These are phyloP conservation scores for Ophioninae sp. DNA, from an alignment of 2,888 invertebrate species.

Conservation along the genomic window DNA sequence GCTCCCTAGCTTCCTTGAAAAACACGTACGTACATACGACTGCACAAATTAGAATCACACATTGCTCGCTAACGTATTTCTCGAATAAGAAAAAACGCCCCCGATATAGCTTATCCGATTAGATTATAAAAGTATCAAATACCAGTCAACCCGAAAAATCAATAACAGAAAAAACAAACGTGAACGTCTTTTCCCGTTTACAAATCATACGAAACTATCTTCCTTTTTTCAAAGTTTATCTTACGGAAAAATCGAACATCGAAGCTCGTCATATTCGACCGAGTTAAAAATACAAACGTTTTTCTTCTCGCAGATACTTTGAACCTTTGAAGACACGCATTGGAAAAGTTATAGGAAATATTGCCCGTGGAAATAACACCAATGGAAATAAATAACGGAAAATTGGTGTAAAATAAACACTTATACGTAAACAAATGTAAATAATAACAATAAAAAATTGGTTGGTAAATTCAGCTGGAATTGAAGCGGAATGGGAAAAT, in stretches of 20 bases:
- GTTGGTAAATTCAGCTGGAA: slow-evolving; percentile 12
- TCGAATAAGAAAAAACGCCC: slow-evolving; percentile 47
- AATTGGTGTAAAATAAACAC: neutral
- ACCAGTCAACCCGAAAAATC: slow-evolving; percentile 37
- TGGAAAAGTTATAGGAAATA: neutral
- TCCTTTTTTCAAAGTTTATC: neutral
- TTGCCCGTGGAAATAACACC: slow-evolving; percentile 15
- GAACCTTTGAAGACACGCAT: neutral
- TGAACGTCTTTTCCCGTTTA: neutral
- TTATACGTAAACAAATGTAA: slow-evolving; percentile 2
- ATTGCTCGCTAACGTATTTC: slow-evolving; percentile 11
- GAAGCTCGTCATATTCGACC: neutral
- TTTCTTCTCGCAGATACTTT: slow-evolving; percentile 10
- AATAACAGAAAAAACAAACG: slow-evolving; percentile 11
- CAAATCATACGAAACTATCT: neutral
- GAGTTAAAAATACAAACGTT: neutral
- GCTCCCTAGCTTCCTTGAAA: slow-evolving; percentile 6
- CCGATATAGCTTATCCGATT: slow-evolving; percentile 37
- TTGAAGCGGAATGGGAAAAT: slow-evolving; percentile 9
- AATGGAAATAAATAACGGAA: slow-evolving; percentile 5
- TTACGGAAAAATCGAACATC: neutral
- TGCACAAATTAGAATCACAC: neutral
- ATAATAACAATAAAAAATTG: neutral
- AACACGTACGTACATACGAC: slow-evolving; percentile 7
- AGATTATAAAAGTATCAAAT: slow-evolving; percentile 49